Evolutionary conservation across 2,888 invertebrate genomes (phyloP).

Genomic region (Himalopsyche anomala): DNA sequence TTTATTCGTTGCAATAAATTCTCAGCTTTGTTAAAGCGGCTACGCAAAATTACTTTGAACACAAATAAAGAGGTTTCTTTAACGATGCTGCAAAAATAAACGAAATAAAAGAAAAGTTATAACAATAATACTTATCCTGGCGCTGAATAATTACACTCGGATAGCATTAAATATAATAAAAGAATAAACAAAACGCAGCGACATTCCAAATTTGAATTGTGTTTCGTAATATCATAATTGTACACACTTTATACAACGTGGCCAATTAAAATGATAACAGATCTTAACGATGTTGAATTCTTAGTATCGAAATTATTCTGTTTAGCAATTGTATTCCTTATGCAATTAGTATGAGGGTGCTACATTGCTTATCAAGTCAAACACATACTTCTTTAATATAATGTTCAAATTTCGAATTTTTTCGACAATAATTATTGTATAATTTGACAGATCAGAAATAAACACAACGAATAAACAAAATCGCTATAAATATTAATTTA

Average conservation of each 20-base stretch:
- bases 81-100: neutral
- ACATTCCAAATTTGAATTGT: conserved; percentile 12
- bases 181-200: neutral
- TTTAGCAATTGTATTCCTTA: no score
- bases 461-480: no score
- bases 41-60: conserved; percentile 30
- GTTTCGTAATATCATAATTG: neutral
- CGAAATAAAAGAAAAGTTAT: conserved; percentile 17
- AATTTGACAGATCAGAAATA: no score
- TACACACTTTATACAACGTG: neutral
- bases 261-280: neutral
- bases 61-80: conserved; percentile 30
- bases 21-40: conserved; percentile 9
- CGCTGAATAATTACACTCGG: conserved; percentile 27
- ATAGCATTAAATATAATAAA: neutral
- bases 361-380: no score
- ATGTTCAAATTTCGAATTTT: no score
- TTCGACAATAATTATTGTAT: no score
- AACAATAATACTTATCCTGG: conserved; percentile 4
- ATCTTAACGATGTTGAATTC: no score
- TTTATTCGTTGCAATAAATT: conserved; percentile 33
- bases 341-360: no score
- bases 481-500: no score
- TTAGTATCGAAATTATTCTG: no score
- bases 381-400: no score